phyloP scores from a whole-genome alignment of 2,113 vertebrate genomes.

The Hucho hucho region DNA sequence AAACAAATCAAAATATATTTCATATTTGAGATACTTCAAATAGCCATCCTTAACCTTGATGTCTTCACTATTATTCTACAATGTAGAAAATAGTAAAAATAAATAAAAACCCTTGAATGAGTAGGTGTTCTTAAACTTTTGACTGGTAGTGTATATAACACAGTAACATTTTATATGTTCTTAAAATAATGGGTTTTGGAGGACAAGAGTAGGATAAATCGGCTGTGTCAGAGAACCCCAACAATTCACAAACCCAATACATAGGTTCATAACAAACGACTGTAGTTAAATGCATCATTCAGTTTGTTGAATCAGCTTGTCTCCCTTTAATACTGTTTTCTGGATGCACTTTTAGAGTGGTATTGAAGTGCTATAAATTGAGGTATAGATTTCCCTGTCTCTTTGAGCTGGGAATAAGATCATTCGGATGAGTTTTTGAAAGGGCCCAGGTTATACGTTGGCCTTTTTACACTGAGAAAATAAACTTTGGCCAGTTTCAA shows the following conservation, averaged over 20 bases:
- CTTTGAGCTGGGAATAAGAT: slow-evolving; percentile 67
- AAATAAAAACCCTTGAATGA: no score
- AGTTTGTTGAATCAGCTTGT: slow-evolving; percentile 71
- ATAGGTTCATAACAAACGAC: slow-evolving; percentile 68
- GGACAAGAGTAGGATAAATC: neutral
- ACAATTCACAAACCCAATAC: slow-evolving; percentile 63
- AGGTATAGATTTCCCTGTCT: slow-evolving; percentile 70
- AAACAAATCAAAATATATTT: no score
- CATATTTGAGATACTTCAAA: no score
- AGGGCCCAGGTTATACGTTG: slow-evolving; percentile 50
- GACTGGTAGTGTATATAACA: no score
- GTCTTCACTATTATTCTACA: no score
- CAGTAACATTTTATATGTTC: slow-evolving; percentile 53
- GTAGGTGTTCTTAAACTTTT: no score
- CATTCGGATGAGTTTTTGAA: slow-evolving; percentile 63
- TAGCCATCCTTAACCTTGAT: no score
- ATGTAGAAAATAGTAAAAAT: no score
- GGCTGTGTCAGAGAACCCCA: slow-evolving; percentile 34
- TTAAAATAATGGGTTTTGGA: slow-evolving; percentile 41
- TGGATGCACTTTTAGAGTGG: slow-evolving; percentile 60
- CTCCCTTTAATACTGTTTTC: slow-evolving; percentile 24
- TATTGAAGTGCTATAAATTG: slow-evolving; percentile 74
- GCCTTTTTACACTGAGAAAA: slow-evolving; percentile 32
- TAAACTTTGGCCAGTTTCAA: slow-evolving; percentile 32
- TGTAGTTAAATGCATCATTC: slow-evolving; percentile 66